phyloP scores from a whole-genome alignment of 2,888 invertebrate species.

The Myopa testacea region DNA sequence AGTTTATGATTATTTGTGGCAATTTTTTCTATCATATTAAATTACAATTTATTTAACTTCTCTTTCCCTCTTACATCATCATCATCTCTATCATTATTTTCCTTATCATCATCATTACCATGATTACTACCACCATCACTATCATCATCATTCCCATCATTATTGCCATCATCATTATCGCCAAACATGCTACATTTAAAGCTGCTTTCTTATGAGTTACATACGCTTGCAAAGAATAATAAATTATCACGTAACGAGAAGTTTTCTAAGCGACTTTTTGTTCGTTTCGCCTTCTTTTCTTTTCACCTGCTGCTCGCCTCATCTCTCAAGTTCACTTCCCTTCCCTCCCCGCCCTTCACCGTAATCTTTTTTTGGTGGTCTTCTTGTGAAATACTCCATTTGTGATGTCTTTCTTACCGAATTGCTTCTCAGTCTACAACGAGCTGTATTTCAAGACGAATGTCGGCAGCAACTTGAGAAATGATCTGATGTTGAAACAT shows the following conservation, averaged over 20 bases:
- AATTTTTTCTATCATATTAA: slow-evolving; percentile 8
- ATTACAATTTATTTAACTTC: too few relatives aligned
- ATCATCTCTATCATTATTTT: slow-evolving; percentile 10
- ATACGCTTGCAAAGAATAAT: slow-evolving; percentile 24
- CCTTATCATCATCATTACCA: slow-evolving; percentile 8
- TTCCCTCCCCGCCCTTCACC: not conserved
- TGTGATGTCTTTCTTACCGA: not conserved
- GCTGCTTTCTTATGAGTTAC: not conserved
- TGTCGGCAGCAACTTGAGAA: slow-evolving; percentile 35
- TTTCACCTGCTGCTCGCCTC: not conserved
- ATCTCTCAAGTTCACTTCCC: not conserved
- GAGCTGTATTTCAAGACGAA: slow-evolving; percentile 34
- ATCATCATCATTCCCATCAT: not conserved
- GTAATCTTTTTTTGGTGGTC: not conserved
- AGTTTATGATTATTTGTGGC: too few relatives aligned
- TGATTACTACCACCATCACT: not conserved
- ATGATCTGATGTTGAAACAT: slow-evolving; percentile 32
- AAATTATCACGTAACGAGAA: slow-evolving; percentile 35
- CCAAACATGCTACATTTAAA: not conserved
- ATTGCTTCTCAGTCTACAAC: slow-evolving; percentile 24
- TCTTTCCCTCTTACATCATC: too few relatives aligned
- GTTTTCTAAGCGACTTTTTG: slow-evolving; percentile 1
- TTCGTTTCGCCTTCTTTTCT: not conserved
- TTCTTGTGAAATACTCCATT: not conserved
- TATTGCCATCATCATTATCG: not conserved